phyloP scores from a whole-genome alignment of 2,888 invertebrate species.

The Meloe dianella region DNA sequence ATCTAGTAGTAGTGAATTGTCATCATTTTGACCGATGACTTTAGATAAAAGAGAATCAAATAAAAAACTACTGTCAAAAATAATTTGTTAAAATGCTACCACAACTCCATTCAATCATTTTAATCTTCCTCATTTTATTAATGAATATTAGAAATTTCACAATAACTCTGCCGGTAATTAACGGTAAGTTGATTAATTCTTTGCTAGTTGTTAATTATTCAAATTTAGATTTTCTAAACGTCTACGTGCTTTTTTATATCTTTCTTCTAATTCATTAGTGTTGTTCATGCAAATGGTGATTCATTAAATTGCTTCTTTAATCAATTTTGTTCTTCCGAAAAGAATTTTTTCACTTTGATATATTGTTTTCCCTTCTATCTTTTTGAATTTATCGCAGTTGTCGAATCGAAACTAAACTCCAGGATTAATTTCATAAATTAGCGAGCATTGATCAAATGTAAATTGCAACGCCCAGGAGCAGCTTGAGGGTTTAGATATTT shows the following conservation, averaged over 20 bases:
- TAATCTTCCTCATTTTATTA: slow-evolving; percentile 24
- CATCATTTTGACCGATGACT: slow-evolving; percentile 8
- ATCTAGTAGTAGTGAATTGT: slow-evolving; percentile 26
- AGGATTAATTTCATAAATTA: neutral
- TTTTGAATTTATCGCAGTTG: too few relatives aligned
- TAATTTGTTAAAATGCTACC: slow-evolving; percentile 27
- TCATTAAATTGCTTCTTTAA: neutral
- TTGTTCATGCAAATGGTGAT: neutral
- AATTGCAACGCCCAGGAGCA: neutral
- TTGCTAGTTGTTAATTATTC: slow-evolving; percentile 16
- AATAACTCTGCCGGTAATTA: slow-evolving; percentile 28
- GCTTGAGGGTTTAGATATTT: neutral
- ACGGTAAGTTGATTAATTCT: slow-evolving; percentile 32
- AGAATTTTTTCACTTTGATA: neutral
- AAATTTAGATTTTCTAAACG: neutral
- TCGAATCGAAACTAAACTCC: too few relatives aligned
- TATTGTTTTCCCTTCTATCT: neutral
- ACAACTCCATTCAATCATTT: slow-evolving; percentile 27
- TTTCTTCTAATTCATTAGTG: neutral
- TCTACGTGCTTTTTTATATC: neutral
- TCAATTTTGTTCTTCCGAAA: slow-evolving; percentile 5
- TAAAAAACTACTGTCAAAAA: slow-evolving; percentile 20
- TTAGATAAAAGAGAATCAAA: neutral
- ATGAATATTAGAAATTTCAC: slow-evolving; percentile 18
- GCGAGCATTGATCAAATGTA: neutral